Evolutionary conservation across 1,140 invertebrate genomes (phyloP), one percentile per base, ranked within the genome.

Genomic region (Acromyrmex charruanus): DNA sequence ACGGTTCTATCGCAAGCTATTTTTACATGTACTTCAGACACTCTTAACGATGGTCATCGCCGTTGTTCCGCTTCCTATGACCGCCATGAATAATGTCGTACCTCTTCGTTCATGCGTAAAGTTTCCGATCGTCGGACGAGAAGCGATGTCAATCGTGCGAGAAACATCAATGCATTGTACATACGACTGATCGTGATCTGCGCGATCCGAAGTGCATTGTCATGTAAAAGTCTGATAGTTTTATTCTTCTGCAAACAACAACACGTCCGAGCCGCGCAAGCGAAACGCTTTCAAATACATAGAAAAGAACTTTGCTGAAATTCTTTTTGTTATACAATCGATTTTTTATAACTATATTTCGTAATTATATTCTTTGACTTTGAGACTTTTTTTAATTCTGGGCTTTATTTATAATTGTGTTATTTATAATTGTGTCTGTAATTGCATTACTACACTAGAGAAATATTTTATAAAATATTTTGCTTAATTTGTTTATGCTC

Each of bases 131-230:
- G 87, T 77, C 75, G 82, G 53, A 77, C 44, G 89, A 88, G 89
- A 84, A 88, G 82, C 89, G 53, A 35, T 90, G 86, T 90, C 88
- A 90, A 90, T 90, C 89, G 88, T 90, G 88, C 89, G 89, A 90
- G 88, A 90, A 90, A 90, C 89, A 90, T 90, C 75, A 58, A 85
- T 79, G 63, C 86, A 87, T 90, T 90, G 89, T 90, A 44, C 39
- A 44, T 44, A 84, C 39, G 10, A 39, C 58, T 55, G 74, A 49
- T 61, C 59, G 74, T 44, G 88, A 86, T 86, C 84, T 65, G 49
- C 31, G 31, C 55, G 66, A 71, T 81, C 21, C 59, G n/a, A 71
- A 91, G 88, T 87, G 90, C 79, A 53, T 89, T 88, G 66, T 87
- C 86, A 74, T 91, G 88, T 86, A 44, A 77, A 89, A 77, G 59